phyloP scores from a whole-genome alignment of 2,113 vertebrate genomes.

The Chitala chitala region DNA sequence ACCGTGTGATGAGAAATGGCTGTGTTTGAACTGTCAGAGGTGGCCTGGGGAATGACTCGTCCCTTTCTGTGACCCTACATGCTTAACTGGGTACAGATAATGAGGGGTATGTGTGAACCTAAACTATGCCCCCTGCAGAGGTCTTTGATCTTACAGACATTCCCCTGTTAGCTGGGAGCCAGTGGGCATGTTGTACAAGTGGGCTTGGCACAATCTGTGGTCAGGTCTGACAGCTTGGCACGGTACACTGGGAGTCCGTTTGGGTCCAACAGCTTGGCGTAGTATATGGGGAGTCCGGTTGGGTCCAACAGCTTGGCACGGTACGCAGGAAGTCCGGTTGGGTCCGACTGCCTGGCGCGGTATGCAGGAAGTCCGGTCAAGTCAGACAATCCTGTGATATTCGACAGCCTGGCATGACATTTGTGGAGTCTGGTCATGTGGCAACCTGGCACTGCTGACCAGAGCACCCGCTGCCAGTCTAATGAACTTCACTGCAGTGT shows the following conservation, averaged over 20 bases:
- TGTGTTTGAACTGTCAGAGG: no score
- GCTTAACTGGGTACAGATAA: neutral
- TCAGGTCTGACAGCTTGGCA: neutral
- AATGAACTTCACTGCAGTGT: slow-evolving; percentile 38
- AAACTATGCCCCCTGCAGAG: neutral
- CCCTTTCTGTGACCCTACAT: no score
- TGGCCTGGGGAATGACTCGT: no score
- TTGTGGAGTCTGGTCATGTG: no score
- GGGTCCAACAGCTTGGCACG: neutral
- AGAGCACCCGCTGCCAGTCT: slow-evolving; percentile 29
- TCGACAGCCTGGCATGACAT: no score
- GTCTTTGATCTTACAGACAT: no score
- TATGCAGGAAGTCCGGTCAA: slow-evolving; percentile 3
- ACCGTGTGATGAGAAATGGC: no score
- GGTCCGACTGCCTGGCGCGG: neutral
- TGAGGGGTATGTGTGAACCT: neutral
- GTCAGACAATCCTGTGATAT: no score
- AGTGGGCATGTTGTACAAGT: neutral
- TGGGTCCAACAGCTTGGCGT: no score
- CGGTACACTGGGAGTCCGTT: no score
- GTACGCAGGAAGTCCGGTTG: slow-evolving; percentile 14
- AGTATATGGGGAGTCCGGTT: no score
- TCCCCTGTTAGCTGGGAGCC: no score
- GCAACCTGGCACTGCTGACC: neutral
- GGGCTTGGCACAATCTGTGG: neutral